phyloP scores from a whole-genome alignment of 1,140 invertebrate genomes.

The Tetramorium simillimum region DNA sequence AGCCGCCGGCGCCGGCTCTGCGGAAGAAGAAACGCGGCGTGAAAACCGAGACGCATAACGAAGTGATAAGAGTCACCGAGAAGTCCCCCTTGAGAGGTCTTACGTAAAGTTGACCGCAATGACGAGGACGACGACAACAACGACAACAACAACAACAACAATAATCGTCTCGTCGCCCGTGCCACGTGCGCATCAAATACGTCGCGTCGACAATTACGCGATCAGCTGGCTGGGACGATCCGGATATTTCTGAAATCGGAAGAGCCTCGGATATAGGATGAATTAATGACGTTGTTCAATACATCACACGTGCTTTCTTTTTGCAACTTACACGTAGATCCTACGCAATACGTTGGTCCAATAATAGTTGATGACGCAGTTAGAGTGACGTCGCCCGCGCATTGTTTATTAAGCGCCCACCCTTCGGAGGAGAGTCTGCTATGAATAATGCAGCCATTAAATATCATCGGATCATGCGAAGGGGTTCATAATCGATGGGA shows the following conservation, averaged over 20 bases:
- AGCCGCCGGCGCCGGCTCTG: slow-evolving; percentile 18
- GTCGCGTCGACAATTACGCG: background rate
- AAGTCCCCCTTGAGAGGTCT: background rate
- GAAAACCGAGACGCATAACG: slow-evolving; percentile 17
- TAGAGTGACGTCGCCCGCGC: background rate
- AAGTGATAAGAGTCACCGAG: slow-evolving; percentile 51
- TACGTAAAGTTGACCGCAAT: slow-evolving; percentile 56
- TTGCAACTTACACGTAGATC: background rate
- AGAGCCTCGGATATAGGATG: background rate
- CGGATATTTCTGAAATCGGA: background rate
- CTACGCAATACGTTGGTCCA: slow-evolving; percentile 19
- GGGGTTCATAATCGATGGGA: slow-evolving; percentile 65
- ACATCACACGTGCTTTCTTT: background rate
- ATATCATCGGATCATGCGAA: slow-evolving; percentile 56
- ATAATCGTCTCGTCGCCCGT: background rate
- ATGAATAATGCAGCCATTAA: slow-evolving; percentile 63
- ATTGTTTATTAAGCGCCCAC: slow-evolving; percentile 45
- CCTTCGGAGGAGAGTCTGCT: slow-evolving; percentile 29
- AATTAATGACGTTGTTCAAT: background rate
- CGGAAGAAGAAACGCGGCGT: slow-evolving; percentile 23
- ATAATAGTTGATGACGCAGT: slow-evolving; percentile 50
- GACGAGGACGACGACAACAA: slow-evolving; percentile 18
- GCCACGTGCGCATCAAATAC: background rate
- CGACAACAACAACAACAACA: slow-evolving; percentile 32
- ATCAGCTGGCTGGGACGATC: background rate